phyloP scores from a whole-genome alignment of 2,888 invertebrate species.

The Ganaspis brasiliensis region DNA sequence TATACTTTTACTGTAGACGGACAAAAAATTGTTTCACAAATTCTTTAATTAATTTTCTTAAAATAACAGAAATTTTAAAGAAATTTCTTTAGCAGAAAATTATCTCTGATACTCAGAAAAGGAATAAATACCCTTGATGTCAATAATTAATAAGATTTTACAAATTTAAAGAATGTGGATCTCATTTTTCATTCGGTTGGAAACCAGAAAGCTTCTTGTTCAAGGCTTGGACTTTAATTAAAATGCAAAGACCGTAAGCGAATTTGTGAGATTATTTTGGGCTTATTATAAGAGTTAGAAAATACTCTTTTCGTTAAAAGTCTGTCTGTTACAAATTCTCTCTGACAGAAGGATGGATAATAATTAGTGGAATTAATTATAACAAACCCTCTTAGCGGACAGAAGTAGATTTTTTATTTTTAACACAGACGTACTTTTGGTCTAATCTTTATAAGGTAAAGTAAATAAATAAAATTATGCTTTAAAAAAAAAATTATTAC shows the following conservation, averaged over 20 bases:
- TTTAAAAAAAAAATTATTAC: too few relatives aligned
- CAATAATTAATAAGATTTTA: not conserved
- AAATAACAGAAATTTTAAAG: too few relatives aligned
- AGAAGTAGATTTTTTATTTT: not conserved
- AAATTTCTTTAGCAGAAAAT: too few relatives aligned
- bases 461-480: too few relatives aligned
- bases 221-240: conserved; percentile 28
- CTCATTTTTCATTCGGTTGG: conserved; percentile 31
- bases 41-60: too few relatives aligned
- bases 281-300: conserved; percentile 28
- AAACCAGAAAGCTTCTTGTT: conserved; percentile 27
- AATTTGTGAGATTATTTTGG: conserved; percentile 29
- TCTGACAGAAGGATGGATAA: conserved; percentile 20
- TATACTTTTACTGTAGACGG: too few relatives aligned
- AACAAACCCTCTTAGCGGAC: not conserved
- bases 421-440: too few relatives aligned
- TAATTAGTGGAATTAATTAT: conserved; percentile 38
- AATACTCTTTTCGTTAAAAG: conserved; percentile 21
- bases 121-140: not conserved
- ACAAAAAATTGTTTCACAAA: too few relatives aligned
- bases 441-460: too few relatives aligned
- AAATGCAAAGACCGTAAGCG: conserved; percentile 25
- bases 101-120: too few relatives aligned
- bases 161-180: not conserved
- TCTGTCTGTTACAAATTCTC: conserved; percentile 24